Conservation (phyloP, 1,140 invertebrate species). For the Aplysia californica region DNA sequence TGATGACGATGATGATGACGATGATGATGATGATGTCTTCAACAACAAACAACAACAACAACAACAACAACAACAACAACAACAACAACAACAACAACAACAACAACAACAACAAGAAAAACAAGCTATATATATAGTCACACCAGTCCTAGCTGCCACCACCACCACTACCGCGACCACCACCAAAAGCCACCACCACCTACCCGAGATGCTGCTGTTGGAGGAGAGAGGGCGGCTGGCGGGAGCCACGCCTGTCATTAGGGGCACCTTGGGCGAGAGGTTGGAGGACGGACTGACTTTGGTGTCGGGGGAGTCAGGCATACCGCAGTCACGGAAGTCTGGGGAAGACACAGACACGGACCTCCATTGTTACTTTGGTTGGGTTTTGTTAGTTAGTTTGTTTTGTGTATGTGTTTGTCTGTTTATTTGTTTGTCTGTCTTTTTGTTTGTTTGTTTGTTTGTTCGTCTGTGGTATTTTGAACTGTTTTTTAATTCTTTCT, state of each 20-base stretch:
- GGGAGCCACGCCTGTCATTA: slow-evolving; percentile 34
- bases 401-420: too few relatives aligned
- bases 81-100: not conserved
- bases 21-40: too few relatives aligned
- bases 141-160: not conserved
- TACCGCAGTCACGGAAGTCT: slow-evolving; percentile 57
- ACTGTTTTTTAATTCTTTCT: too few relatives aligned
- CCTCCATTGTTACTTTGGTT: too few relatives aligned
- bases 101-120: not conserved
- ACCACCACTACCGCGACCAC: too few relatives aligned
- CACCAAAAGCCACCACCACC: too few relatives aligned
- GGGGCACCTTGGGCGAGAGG: slow-evolving; percentile 40
- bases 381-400: too few relatives aligned
- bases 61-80: not conserved
- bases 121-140: not conserved
- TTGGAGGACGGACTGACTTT: slow-evolving; percentile 37
- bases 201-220: slow-evolving; percentile 49
- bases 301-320: slow-evolving; percentile 61
- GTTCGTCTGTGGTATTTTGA: too few relatives aligned
- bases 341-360: slow-evolving; percentile 62
- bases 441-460: too few relatives aligned
- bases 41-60: too few relatives aligned
- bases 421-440: too few relatives aligned
- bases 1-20: too few relatives aligned
- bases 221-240: slow-evolving; percentile 42